Conservation (phyloP, 64 coral and sea anemone genomes). For the Montipora foliosa region DNA sequence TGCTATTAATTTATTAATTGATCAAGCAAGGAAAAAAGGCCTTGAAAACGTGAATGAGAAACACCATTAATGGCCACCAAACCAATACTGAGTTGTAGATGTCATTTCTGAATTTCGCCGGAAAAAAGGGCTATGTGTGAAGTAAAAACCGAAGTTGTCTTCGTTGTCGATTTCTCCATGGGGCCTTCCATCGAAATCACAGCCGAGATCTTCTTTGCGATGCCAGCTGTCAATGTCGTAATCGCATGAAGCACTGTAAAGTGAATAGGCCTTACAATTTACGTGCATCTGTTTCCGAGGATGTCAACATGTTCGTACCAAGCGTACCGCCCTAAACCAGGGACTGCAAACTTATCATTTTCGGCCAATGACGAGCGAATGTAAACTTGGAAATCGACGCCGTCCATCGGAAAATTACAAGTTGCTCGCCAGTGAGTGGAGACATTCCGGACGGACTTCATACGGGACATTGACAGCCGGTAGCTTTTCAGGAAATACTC, state of each 20-base stretch:
- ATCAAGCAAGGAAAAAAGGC: too few relatives aligned
- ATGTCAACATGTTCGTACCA: conserved; percentile 10
- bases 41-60: too few relatives aligned
- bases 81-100: conserved; percentile 13
- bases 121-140: not conserved
- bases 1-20: too few relatives aligned
- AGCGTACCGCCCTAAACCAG: not conserved
- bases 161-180: not conserved
- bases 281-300: not conserved
- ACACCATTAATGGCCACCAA: not conserved
- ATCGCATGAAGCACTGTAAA: not conserved
- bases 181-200: not conserved
- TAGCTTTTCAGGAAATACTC: conserved; percentile 28
- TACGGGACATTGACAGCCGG: conserved; percentile 29
- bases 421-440: conserved; percentile 37
- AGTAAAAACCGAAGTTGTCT: not conserved
- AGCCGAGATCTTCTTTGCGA: not conserved
- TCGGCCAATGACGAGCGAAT: not conserved
- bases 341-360: not conserved
- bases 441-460: not conserved
- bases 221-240: conserved; percentile 21
- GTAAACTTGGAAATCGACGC: conserved; percentile 35
- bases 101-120: not conserved
- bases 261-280: not conserved
- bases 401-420: not conserved